Conservation (phyloP, 2,113 vertebrate genomes). For the Phaethon lepturus region DNA sequence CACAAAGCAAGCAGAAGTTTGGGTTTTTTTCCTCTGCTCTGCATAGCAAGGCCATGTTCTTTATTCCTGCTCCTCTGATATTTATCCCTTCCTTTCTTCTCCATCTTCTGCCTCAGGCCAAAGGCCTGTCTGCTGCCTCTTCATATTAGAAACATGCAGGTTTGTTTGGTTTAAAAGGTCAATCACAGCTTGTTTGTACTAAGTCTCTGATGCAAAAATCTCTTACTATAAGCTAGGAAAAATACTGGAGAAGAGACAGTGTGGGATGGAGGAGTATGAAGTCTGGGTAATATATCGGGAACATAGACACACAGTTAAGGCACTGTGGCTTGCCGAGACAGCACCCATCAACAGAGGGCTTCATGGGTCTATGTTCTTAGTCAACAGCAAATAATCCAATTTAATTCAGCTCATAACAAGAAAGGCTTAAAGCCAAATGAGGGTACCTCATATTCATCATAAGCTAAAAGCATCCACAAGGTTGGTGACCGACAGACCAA, state of each 20-base stretch:
- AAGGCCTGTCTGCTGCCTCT: constrained; percentile 67
- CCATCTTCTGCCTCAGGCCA: constrained; percentile 64
- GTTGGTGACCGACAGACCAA: not conserved
- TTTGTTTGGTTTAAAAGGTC: constrained; percentile 76
- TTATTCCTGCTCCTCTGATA: constrained; percentile 27
- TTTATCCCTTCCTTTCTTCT: constrained; percentile 60
- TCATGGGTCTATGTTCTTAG: not conserved
- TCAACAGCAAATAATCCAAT: not conserved
- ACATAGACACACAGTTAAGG: not conserved
- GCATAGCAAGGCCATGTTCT: constrained; percentile 20
- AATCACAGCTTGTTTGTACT: constrained; percentile 59
- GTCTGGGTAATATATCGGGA: not conserved
- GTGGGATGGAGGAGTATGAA: not conserved
- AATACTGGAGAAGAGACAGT: not conserved
- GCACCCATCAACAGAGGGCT: not conserved
- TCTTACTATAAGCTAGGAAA: constrained; percentile 25
- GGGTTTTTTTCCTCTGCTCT: not conserved
- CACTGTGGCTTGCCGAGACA: not conserved
- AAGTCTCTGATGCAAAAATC: constrained; percentile 49
- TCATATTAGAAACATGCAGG: constrained; percentile 57
- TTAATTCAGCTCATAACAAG: not conserved
- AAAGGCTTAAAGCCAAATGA: not conserved
- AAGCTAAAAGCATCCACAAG: not conserved
- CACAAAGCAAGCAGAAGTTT: constrained; percentile 15
- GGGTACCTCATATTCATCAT: not conserved